These are phyloP conservation scores for Istiophorus platypterus DNA, from an alignment of 2,113 vertebrate genomes.

Conservation along the genomic window DNA sequence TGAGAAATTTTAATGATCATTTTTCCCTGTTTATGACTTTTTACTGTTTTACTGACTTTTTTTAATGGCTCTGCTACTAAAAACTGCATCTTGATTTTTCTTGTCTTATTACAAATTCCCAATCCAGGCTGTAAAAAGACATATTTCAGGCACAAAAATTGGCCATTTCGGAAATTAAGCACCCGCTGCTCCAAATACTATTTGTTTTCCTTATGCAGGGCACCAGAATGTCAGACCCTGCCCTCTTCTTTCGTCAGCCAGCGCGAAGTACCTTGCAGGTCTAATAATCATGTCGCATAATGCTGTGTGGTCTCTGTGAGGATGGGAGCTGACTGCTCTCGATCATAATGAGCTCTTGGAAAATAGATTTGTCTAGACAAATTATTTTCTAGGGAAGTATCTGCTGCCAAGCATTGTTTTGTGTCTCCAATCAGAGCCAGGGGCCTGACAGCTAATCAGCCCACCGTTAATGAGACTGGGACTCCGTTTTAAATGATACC, in stretches of 20 bases:
- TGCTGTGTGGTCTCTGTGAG: constrained; percentile 54
- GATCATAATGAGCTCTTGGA: constrained; percentile 71
- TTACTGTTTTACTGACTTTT: background rate
- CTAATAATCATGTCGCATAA: constrained; percentile 62
- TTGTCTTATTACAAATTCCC: background rate
- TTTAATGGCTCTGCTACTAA: background rate
- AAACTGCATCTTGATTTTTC: background rate
- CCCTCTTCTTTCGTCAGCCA: constrained; percentile 13
- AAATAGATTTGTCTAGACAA: constrained; percentile 73
- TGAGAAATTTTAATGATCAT: background rate
- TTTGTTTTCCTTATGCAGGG: background rate
- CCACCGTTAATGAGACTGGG: constrained; percentile 49
- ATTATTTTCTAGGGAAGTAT: constrained; percentile 78
- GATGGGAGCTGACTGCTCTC: constrained; percentile 68
- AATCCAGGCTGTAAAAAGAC: background rate
- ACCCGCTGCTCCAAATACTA: background rate
- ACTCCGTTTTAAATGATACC: constrained; percentile 43
- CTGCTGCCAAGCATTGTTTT: constrained; percentile 25
- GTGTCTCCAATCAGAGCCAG: constrained; percentile 54
- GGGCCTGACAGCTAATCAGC: constrained; percentile 64
- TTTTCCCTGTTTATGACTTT: background rate
- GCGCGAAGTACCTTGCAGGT: constrained; percentile 41
- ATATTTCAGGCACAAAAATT: background rate
- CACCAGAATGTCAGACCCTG: constrained; percentile 1
- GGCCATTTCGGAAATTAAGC: background rate